Evolutionary conservation across 2,797 vertebrate genomes (phyloP).

Genomic region (Meriones psammophilus): DNA sequence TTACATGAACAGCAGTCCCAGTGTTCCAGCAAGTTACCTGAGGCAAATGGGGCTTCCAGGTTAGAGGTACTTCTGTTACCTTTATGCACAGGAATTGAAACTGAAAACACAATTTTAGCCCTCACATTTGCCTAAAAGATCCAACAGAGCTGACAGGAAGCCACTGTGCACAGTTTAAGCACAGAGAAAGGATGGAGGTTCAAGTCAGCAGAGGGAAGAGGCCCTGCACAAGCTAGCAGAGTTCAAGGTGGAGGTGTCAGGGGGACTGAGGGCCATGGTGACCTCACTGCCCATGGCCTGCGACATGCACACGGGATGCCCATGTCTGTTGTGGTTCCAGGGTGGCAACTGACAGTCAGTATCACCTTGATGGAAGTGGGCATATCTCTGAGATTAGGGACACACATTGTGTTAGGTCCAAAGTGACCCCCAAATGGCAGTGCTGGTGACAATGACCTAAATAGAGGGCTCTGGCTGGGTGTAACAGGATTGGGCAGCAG

Average conservation of each 20-base stretch:
- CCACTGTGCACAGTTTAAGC: not conserved
- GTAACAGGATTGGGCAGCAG: not conserved
- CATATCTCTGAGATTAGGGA: not conserved
- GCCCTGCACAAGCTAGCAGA: not conserved
- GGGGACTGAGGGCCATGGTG: accelerated
- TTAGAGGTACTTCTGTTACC: not conserved
- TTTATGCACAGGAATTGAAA: not conserved
- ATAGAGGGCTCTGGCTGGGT: not conserved
- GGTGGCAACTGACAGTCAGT: not conserved
- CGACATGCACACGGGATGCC: accelerated
- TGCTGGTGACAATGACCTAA: not conserved
- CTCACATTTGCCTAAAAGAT: not conserved
- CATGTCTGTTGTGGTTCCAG: not conserved
- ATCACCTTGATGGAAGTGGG: not conserved
- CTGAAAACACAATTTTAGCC: not conserved
- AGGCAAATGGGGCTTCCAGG: not conserved
- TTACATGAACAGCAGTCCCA: not conserved
- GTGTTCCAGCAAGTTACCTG: not conserved
- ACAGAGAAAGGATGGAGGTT: not conserved
- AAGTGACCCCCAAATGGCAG: too few relatives aligned
- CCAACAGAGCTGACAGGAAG: not conserved
- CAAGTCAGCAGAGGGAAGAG: not conserved
- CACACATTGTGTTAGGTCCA: too few relatives aligned
- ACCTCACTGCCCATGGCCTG: not conserved
- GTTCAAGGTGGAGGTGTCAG: accelerated